Percentiles rank a stretch among this genome's conserved stretches.
Conservation (phyloP, 2,113 vertebrate species). For the Sinocyclocheilus maitianheensis region DNA sequence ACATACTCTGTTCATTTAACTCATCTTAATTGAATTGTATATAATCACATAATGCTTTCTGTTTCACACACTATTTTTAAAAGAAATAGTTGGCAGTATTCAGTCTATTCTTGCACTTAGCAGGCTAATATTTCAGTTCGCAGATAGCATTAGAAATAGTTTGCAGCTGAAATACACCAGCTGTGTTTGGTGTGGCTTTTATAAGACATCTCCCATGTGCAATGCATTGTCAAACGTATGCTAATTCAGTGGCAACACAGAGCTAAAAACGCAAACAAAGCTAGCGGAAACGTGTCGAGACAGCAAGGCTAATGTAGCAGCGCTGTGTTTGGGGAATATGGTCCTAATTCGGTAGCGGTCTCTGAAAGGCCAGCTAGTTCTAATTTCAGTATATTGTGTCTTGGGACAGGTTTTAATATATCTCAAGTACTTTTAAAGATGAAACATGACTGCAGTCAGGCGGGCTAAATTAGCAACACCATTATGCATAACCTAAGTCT, state of each 20-base stretch:
- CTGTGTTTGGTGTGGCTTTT: neutral
- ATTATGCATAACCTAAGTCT: conserved; percentile 7
- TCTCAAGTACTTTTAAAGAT: conserved; percentile 19
- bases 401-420: conserved; percentile 13
- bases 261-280: conserved; percentile 16
- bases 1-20: too few species aligned
- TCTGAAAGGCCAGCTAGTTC: conserved; percentile 7
- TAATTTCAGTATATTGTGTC: conserved; percentile 27
- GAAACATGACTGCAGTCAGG: conserved; percentile 9
- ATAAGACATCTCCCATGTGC: conserved; percentile 10
- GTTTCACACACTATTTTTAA: neutral
- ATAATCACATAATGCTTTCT: neutral
- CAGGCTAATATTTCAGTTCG: neutral
- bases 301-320: conserved; percentile 18
- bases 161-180: neutral
- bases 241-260: conserved; percentile 1
- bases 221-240: neutral
- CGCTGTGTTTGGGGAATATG: neutral
- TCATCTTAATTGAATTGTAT: too few species aligned
- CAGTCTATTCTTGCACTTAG: neutral
- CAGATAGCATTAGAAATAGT: neutral
- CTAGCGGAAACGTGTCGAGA: neutral
- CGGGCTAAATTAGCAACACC: conserved; percentile 14
- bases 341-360: neutral
- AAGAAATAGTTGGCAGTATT: neutral